Evolutionary conservation across 2,797 vertebrate genomes (phyloP).

Genomic region (Syndactyla subalaris): DNA sequence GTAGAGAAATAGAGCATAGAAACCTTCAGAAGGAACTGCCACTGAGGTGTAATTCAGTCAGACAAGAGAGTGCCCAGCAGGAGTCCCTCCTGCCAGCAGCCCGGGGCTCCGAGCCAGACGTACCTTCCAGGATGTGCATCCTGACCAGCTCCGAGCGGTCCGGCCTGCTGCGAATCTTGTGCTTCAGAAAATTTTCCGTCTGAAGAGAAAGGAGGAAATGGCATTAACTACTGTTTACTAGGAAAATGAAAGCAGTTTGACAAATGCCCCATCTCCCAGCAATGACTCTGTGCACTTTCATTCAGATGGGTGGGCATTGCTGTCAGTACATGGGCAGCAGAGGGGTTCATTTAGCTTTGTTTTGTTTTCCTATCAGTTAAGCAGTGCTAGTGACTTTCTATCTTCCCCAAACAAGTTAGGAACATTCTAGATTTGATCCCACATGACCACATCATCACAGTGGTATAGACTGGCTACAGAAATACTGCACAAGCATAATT

Average conservation of each 20-base stretch:
- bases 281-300: neutral
- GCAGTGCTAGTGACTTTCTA: neutral
- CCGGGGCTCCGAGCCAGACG: neutral
- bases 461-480: neutral
- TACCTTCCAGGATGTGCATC: slow-evolving; percentile 98
- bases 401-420: neutral
- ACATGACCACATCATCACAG: neutral
- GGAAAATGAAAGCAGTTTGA: neutral
- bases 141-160: slow-evolving; percentile 93
- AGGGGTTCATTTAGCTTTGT: neutral
- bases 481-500: neutral
- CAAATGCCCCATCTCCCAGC: neutral
- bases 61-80: neutral
- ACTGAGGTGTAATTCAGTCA: neutral
- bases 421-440: neutral
- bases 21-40: neutral
- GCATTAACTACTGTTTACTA: neutral
- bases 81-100: neutral
- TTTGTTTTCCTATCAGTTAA: neutral
- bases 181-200: slow-evolving; percentile 97
- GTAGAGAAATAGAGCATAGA: neutral
- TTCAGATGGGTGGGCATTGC: neutral
- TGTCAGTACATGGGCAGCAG: neutral
- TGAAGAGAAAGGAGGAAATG: slow-evolving; percentile 59
- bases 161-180: slow-evolving; percentile 94